Evolutionary conservation across 2,113 vertebrate species (phyloP), one percentile per base, ranked within the genome.

Genomic region (Potamarius usumacintae): DNA sequence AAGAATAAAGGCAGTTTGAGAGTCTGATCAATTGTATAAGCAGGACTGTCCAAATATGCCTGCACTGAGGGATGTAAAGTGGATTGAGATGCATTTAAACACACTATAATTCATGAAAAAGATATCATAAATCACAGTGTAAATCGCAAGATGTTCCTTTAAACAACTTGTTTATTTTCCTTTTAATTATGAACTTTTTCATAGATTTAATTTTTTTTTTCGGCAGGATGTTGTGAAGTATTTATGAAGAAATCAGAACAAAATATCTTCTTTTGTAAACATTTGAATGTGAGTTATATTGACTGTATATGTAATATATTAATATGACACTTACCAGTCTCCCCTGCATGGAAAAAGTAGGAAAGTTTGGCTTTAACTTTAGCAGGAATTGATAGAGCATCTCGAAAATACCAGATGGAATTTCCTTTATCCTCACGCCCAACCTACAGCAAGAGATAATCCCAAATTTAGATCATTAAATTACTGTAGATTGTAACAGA

Each of bases 321-420:
- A 18, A 57, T 65, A 20, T 7, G 42, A 53, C 22, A 81, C 95
- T 92, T 89, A 97, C 97, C 94, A n/a, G 97, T 99, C 90, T 99
- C 97, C 15, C 97, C 97, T 17, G 98, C 98, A 2, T 99, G 97
- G 87, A 99, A 98, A 86, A 97, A 98, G 87, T 95, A 99, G 0
- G 96, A 96, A 84, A 99, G 93, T 0, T 91, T 88, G 34, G 92
- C 82, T 0, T 96, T 95, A 18, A 89, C 82, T 12, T 94, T 87
- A 74, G 92, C 90, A 0, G 97, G 96, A 48, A 97, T 89, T 72
- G 91, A 95, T 71, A 99, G 94, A 0, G 94, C 97, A 53, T 97
- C 96, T 85, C 91, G 95, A 89, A 96, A 94, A 30, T 96, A 94
- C 93, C 95, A 97, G 6, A 99, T 92, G 12, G 95, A 94, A 60